Evolutionary conservation across 2,113 vertebrate genomes (phyloP).

Genomic region (Otis tarda): DNA sequence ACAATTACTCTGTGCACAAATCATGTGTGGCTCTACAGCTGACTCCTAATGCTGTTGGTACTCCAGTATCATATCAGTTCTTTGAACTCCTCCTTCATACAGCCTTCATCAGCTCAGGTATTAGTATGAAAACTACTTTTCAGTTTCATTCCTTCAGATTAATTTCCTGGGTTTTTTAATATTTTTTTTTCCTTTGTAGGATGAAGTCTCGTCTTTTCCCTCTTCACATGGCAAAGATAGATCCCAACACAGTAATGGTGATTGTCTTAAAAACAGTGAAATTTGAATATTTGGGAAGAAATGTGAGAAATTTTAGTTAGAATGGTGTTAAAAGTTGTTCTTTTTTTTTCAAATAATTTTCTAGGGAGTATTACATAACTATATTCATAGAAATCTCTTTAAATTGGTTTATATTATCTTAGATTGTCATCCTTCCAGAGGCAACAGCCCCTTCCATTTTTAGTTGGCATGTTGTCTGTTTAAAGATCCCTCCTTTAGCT

Average conservation of each 20-base stretch:
- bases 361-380: background rate
- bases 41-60: background rate
- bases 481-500: background rate
- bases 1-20: background rate
- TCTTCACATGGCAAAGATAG: background rate
- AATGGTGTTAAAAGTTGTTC: background rate
- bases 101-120: background rate
- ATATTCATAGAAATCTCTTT: background rate
- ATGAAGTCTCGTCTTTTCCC: background rate
- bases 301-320: background rate
- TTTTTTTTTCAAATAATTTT: background rate
- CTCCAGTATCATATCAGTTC: background rate
- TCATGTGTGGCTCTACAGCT: too few species aligned
- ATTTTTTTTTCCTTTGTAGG: background rate
- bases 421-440: background rate
- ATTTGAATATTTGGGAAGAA: background rate
- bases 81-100: background rate
- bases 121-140: background rate
- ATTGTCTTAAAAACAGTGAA: background rate
- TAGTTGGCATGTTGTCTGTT: background rate
- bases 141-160: background rate
- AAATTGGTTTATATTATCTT: background rate
- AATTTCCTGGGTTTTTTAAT: fast-evolving
- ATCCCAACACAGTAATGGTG: background rate
- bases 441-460: background rate